Evolutionary conservation across 2,797 vertebrate genomes (phyloP).

Genomic region (Coilia nasus): DNA sequence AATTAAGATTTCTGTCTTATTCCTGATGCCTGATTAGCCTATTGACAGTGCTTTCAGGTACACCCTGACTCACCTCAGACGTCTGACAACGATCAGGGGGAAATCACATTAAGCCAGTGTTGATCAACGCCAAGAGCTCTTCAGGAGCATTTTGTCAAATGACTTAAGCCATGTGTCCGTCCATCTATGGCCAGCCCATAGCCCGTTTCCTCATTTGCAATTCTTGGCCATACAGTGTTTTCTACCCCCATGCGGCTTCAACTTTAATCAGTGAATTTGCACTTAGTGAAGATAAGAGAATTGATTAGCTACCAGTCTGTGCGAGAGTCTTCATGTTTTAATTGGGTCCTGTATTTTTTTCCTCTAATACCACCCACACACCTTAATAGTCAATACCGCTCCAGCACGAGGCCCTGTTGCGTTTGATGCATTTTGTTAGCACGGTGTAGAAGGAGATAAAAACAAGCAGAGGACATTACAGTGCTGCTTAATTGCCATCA

Average conservation of each 20-base stretch:
- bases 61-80: not conserved
- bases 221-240: slow-evolving; percentile 54
- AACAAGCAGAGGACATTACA: slow-evolving; percentile 78
- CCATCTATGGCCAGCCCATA: not conserved
- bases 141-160: slow-evolving; percentile 54
- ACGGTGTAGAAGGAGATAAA: slow-evolving; percentile 70
- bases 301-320: slow-evolving; percentile 72
- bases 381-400: slow-evolving; percentile 70
- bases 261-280: slow-evolving; percentile 77
- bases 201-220: slow-evolving; percentile 56
- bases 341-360: slow-evolving; percentile 58
- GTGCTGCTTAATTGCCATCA: slow-evolving; percentile 78
- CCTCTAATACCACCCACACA: slow-evolving; percentile 43
- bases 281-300: slow-evolving; percentile 76
- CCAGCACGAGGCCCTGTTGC: slow-evolving; percentile 64
- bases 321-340: slow-evolving; percentile 66
- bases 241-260: slow-evolving; percentile 47
- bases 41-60: slow-evolving; percentile 37
- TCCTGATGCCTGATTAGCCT: slow-evolving; percentile 37
- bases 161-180: slow-evolving; percentile 49
- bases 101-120: slow-evolving; percentile 21
- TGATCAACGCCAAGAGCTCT: slow-evolving; percentile 31
- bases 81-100: slow-evolving; percentile 5
- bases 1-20: slow-evolving; percentile 38
- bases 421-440: slow-evolving; percentile 68